These are phyloP conservation scores for Schizotus pectinicornis DNA, from an alignment of 2,888 invertebrate genomes.

Conservation along the genomic window DNA sequence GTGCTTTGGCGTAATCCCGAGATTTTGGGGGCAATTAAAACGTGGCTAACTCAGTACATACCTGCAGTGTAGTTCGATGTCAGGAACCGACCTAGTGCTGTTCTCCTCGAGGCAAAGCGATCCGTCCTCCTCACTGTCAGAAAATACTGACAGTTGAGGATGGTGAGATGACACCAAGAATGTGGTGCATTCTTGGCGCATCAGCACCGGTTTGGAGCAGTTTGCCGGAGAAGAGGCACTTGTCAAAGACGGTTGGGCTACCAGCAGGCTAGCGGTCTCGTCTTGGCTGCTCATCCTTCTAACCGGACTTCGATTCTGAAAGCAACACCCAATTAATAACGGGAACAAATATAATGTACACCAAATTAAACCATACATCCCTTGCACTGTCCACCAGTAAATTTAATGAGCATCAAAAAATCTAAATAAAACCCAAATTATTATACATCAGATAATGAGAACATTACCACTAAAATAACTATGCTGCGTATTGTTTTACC, in stretches of 20 bases:
- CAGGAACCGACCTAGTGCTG: constrained; percentile 78
- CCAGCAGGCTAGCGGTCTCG: constrained; percentile 81
- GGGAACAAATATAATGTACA: not conserved
- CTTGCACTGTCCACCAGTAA: too few relatives aligned
- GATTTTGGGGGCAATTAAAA: too few relatives aligned
- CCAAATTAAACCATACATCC: too few relatives aligned
- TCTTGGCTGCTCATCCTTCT: constrained; percentile 70
- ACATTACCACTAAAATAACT: too few relatives aligned
- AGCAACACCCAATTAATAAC: constrained; percentile 1
- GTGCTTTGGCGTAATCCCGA: too few relatives aligned
- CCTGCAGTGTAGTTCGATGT: constrained; percentile 80
- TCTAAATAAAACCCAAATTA: too few relatives aligned
- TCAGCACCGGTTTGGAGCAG: constrained; percentile 78
- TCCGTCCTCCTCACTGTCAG: constrained; percentile 80
- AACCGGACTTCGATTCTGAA: constrained; percentile 13
- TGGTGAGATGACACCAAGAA: constrained; percentile 72
- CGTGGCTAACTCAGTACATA: constrained; percentile 33
- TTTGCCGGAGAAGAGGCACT: constrained; percentile 60
- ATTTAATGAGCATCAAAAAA: too few relatives aligned
- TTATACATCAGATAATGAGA: too few relatives aligned
- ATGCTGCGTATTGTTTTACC: too few relatives aligned
- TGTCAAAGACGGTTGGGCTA: constrained; percentile 67
- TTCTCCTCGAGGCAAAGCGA: constrained; percentile 70
- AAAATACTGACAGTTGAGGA: constrained; percentile 72
- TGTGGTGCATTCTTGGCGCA: constrained; percentile 86